These are phyloP conservation scores for Hydrotaea diabolus DNA, from an alignment of 2,888 invertebrate genomes.

Conservation along the genomic window DNA sequence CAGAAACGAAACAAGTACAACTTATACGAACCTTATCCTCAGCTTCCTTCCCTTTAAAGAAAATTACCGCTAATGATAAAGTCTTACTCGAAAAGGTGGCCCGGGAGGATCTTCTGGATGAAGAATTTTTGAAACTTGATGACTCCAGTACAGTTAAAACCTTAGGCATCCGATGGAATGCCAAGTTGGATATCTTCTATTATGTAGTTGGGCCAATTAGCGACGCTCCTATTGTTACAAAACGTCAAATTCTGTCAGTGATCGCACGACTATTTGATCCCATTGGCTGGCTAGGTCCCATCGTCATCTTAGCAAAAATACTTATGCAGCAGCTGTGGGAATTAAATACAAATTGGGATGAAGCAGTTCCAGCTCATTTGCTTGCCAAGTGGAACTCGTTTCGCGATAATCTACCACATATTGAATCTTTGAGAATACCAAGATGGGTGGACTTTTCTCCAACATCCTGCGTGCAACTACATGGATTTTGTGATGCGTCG, in stretches of 20 bases:
- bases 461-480: too few species aligned
- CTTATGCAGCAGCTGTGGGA: too few species aligned
- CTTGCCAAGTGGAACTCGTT: too few species aligned
- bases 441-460: too few species aligned
- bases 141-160: too few species aligned
- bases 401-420: too few species aligned
- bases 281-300: slow-evolving; percentile 50
- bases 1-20: not conserved
- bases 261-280: slow-evolving; percentile 31
- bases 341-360: too few species aligned
- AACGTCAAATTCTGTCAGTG: not conserved
- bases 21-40: not conserved
- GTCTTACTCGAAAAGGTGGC: not conserved
- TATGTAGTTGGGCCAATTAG: not conserved
- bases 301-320: too few species aligned
- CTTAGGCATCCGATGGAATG: slow-evolving; percentile 43
- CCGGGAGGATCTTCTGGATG: slow-evolving; percentile 6
- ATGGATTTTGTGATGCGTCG: too few species aligned
- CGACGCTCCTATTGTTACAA: not conserved
- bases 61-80: slow-evolving; percentile 1
- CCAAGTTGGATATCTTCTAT: not conserved
- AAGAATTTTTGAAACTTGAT: too few species aligned
- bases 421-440: too few species aligned
- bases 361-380: too few species aligned
- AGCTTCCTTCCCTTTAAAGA: slow-evolving; percentile 20